Evolutionary conservation across 2,113 vertebrate species (phyloP), one percentile per base, ranked within the genome.

Genomic region (Eretmochelys imbricata): DNA sequence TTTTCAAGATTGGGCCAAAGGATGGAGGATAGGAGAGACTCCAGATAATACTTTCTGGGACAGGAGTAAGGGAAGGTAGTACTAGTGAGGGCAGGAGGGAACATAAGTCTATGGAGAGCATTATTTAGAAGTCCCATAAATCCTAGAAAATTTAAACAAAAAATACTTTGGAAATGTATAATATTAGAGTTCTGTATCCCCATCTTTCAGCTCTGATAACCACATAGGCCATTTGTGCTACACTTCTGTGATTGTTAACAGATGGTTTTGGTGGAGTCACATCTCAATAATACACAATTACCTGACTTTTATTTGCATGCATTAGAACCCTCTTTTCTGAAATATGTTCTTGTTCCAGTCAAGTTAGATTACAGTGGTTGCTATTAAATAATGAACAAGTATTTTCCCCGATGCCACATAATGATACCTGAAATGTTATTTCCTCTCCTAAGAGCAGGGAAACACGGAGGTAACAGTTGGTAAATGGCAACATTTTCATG

Each of bases 401-500:
- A 59, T 59, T 72, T 72, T 72, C n/a, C n/a, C 9, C n/a, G 14
- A 42, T 88, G n/a, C 82, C 69, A 46, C 35, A 82, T 83, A 80
- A 2, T 94, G 93, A 48, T 38, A 86, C 90, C 72, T 90, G 83
- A 85, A 96, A 29, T 27, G 84, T 95, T 25, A 82, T 69, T 84
- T 94, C 31, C 85, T 90, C 0, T 94, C 82, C 80, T 84, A 62
- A 80, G 72, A 89, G 87, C 59, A 89, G 82, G 76, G 90, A 94
- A 94, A 16, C 94, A 94, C 27, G 91, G 20, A 51, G 10, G 20
- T 94, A 96, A 91, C 76, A 46, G 29, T 85, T 94, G 84, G 87
- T 55, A 94, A 94, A 87, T 93, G 93, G 84, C 82, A 96, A 14
- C 59, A 91, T 96, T 97, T 97, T 97, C 95, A 93, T 94, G 89